phyloP scores from a whole-genome alignment of 30 jellyfish, hydroid and myxozoan species.

The Aurelia aurita region DNA sequence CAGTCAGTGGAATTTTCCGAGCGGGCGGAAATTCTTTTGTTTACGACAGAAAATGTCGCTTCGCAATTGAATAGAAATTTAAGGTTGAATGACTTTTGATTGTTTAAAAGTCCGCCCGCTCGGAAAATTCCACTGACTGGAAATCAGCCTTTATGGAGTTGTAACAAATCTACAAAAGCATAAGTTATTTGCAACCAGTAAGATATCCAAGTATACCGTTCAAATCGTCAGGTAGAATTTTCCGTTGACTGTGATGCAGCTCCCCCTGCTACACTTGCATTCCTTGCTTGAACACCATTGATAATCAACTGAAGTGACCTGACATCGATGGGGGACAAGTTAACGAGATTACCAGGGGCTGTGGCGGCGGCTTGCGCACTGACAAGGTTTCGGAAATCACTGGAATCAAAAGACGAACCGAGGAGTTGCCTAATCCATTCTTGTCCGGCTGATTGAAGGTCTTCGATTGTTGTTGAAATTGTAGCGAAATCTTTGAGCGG shows the following conservation, averaged over 20 bases:
- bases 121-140: no score
- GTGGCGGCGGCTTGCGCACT: constrained; percentile 37
- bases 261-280: background rate
- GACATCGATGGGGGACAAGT: constrained; percentile 53
- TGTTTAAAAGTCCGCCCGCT: no score
- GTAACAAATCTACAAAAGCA: no score
- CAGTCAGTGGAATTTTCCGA: no score
- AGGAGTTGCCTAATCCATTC: constrained; percentile 50
- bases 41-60: no score
- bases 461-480: constrained; percentile 44
- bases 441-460: constrained; percentile 46
- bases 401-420: constrained; percentile 46
- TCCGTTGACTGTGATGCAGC: background rate
- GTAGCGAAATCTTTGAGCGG: constrained; percentile 64
- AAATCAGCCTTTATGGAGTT: no score
- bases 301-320: constrained; percentile 56
- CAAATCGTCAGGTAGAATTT: no score
- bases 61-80: no score
- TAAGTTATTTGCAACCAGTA: no score
- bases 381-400: constrained; percentile 39
- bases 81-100: no score
- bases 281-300: constrained; percentile 57
- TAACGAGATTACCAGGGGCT: constrained; percentile 16
- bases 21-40: no score
- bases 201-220: no score